Conservation (phyloP, 2,113 vertebrate genomes). For the Centropus unirufus region DNA sequence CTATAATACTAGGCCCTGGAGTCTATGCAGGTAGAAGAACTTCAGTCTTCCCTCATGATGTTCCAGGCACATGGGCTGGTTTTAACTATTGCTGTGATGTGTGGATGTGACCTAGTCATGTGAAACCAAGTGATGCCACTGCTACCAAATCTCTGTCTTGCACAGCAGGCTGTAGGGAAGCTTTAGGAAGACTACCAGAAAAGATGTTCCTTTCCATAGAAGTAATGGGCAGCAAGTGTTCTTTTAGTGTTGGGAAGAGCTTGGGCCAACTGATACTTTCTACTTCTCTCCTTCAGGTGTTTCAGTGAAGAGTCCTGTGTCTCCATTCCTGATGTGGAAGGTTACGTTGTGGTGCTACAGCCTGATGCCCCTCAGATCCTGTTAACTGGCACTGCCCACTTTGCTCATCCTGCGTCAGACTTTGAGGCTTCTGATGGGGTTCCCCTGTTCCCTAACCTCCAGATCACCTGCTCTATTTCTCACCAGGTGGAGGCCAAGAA, state of each 20-base stretch:
- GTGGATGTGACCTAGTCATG: background rate
- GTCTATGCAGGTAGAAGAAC: background rate
- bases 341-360: constrained; percentile 95
- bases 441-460: constrained; percentile 90
- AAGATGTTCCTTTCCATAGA: background rate
- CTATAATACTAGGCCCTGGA: background rate
- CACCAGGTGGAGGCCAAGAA: constrained; percentile 84
- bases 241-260: background rate
- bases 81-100: background rate
- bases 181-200: background rate
- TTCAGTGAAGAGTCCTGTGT: constrained; percentile 97
- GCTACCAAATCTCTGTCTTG: background rate
- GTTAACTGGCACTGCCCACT: constrained; percentile 87
- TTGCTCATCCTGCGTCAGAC: constrained; percentile 88
- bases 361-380: constrained; percentile 96
- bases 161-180: background rate
- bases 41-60: background rate
- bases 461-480: constrained; percentile 93
- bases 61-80: background rate
- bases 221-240: background rate
- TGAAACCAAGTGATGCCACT: background rate
- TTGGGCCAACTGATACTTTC: background rate
- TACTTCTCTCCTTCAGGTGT: constrained; percentile 79
- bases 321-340: constrained; percentile 92
- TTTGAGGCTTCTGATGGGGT: constrained; percentile 89